Base-by-base conservation (phyloP, 2,888 invertebrate species). In the Entomobrya proxima region DNA sequence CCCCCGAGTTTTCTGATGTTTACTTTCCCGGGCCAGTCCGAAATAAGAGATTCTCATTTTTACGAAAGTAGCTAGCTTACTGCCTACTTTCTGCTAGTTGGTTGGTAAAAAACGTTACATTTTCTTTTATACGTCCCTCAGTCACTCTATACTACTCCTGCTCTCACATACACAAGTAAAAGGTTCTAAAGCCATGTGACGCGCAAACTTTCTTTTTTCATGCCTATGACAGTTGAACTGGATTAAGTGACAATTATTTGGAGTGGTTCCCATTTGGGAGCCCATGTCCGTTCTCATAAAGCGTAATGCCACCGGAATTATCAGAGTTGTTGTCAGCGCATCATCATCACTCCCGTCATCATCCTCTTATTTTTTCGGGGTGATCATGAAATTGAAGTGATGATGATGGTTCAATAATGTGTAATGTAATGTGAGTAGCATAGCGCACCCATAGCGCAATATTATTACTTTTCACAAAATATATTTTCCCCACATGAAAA, bases 171-270 rank as follows among this genome's bases (percentile, higher is more conserved):
- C 15, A n/a, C 11, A 9, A 13, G 47, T 47, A 47, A 47, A 47
- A 47, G n/a, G 47, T 47, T 61, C 61, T 15, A 2, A 15, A 27
- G 15, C 9, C 61, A 30, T 30, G 32, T 13, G 32, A 61, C 44
- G 44, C 15, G 30, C 6, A 24, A 11, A 55, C 2, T 7, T 5
- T 21, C 3, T 21, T 24, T 37, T 52, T 76, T 55, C 55, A 76
- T 76, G 32, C 27, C 55, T 55, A 76, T 52, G 80, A 69, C 69
- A 80, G 80, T 69, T 80, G 44, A 81, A 74, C 81, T 74, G 74
- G 81, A 74, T 81, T 81, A 81, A 74, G 81, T 74, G 81, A 74
- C 81, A 81, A 81, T 79, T 79, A 79, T 44, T 81, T 74, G 72
- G 81, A 82, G 82, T 50, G 74, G 44, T n/a, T 74, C 81, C 58